Conservation (phyloP, 2,113 vertebrate species). For the Aythya baeri region DNA sequence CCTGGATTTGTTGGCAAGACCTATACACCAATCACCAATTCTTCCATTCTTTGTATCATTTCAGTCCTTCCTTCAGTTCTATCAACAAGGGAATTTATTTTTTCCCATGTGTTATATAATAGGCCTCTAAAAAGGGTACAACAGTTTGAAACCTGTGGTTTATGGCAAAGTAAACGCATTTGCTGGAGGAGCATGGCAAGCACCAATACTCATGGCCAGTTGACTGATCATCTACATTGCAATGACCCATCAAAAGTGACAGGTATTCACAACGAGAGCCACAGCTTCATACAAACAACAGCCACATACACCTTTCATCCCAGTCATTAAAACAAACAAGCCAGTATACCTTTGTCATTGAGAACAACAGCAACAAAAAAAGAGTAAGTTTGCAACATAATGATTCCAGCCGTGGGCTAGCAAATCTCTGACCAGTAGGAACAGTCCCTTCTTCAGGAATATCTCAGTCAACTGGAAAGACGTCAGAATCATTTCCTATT, state of each 20-base stretch:
- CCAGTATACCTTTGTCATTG: background rate
- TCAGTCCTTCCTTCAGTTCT: background rate
- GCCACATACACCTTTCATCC: background rate
- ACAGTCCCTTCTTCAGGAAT: background rate
- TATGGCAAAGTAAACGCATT: background rate
- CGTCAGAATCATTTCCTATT: background rate
- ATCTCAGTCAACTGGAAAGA: background rate
- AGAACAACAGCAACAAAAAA: background rate
- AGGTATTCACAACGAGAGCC: constrained; percentile 21
- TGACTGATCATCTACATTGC: background rate
- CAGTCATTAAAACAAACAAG: constrained; percentile 39
- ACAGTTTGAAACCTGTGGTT: background rate
- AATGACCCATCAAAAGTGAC: constrained; percentile 12
- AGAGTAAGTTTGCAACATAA: background rate
- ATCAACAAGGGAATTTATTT: background rate
- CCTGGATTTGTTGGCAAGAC: background rate
- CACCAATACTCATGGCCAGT: background rate
- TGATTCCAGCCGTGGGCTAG: background rate
- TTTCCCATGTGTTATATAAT: background rate
- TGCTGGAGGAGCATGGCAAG: background rate
- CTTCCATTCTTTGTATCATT: background rate
- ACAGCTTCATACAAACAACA: background rate
- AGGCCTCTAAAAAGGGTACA: background rate
- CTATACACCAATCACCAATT: background rate
- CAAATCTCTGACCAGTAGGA: background rate